Percentiles rank a stretch among this genome's conserved stretches.
These are phyloP conservation scores for Bubo blakistoni DNA, from an alignment of 2,113 vertebrate genomes.

Conservation along the genomic window DNA sequence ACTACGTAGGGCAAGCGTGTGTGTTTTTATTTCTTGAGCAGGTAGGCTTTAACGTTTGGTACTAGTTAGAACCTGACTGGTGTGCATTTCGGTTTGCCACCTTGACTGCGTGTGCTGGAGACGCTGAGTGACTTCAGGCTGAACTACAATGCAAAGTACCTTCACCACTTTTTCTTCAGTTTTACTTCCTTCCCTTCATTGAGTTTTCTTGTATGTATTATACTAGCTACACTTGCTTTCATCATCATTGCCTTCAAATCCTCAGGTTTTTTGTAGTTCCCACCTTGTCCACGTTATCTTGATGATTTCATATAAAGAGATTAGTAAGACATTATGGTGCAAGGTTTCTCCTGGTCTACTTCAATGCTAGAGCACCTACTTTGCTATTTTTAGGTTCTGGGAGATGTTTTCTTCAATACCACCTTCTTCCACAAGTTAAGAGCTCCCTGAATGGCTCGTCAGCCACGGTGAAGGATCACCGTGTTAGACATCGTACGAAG, in stretches of 20 bases:
- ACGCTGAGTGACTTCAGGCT: neutral
- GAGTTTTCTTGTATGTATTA: neutral
- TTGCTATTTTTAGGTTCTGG: neutral
- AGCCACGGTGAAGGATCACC: neutral
- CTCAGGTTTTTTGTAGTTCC: neutral
- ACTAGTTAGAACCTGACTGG: neutral
- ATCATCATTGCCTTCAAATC: neutral
- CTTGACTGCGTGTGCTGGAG: neutral
- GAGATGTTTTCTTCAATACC: neutral
- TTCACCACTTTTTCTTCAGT: neutral
- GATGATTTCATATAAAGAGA: neutral
- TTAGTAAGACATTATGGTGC: neutral
- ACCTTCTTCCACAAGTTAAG: neutral
- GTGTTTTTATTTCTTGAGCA: neutral
- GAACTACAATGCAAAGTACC: neutral
- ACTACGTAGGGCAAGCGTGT: neutral
- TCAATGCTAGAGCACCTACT: neutral
- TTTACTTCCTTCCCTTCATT: neutral
- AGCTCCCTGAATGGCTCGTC: neutral
- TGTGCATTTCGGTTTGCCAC: fast-evolving
- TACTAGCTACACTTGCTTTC: neutral
- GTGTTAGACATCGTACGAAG: neutral
- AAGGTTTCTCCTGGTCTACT: neutral
- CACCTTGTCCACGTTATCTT: fast-evolving
- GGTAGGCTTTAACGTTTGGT: neutral